Evolutionary conservation across 2,797 vertebrate species (phyloP).

Genomic region (Sebastes reedi): DNA sequence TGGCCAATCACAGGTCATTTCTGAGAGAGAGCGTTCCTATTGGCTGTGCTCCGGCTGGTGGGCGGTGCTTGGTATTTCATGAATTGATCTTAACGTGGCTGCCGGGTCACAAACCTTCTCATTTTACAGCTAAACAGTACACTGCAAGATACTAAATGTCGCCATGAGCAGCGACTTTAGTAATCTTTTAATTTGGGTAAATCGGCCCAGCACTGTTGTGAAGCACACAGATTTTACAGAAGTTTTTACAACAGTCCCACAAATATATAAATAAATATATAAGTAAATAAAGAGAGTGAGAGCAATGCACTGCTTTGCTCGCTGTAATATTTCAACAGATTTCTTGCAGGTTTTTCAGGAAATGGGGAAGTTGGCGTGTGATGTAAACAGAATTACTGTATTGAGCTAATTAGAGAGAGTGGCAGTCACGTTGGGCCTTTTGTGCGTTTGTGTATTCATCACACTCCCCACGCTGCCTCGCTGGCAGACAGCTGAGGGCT

Average conservation of each 20-base stretch:
- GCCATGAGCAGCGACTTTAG: slow-evolving; percentile 33
- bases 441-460: slow-evolving; percentile 55
- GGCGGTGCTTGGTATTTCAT: too few relatives aligned
- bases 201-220: slow-evolving; percentile 14
- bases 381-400: slow-evolving; percentile 49
- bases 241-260: not conserved
- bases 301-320: not conserved
- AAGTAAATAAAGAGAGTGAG: slow-evolving; percentile 6
- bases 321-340: slow-evolving; percentile 21
- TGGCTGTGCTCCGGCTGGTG: too few relatives aligned
- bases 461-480: slow-evolving; percentile 28
- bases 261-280: slow-evolving; percentile 29
- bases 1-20: too few relatives aligned
- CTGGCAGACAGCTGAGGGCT: slow-evolving; percentile 51
- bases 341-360: slow-evolving; percentile 13
- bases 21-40: too few relatives aligned
- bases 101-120: too few relatives aligned
- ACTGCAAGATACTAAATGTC: slow-evolving; percentile 51
- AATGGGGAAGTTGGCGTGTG: slow-evolving; percentile 21
- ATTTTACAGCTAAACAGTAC: too few relatives aligned
- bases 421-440: slow-evolving; percentile 43
- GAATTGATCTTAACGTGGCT: too few relatives aligned
- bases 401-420: slow-evolving; percentile 64
- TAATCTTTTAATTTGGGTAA: slow-evolving; percentile 62
- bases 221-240: not conserved